phyloP scores from a whole-genome alignment of 1,140 invertebrate species.

The Goniozus legneri region DNA sequence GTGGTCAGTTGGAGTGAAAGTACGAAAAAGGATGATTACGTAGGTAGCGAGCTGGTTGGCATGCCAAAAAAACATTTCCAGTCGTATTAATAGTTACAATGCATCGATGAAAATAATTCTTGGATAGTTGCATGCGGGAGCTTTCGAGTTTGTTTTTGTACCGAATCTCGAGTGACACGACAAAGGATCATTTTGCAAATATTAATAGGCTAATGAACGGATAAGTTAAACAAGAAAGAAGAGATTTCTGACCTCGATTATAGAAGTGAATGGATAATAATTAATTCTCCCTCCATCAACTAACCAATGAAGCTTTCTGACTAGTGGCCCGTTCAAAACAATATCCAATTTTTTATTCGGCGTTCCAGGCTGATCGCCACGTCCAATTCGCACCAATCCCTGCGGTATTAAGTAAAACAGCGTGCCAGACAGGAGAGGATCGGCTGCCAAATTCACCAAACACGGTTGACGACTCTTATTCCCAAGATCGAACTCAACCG shows the following conservation, averaged over 20 bases:
- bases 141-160: no score
- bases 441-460: slow-evolving; percentile 67
- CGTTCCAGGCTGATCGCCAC: slow-evolving; percentile 20
- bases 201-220: no score
- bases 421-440: slow-evolving; percentile 68
- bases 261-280: no score
- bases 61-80: no score
- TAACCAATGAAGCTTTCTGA: slow-evolving; percentile 66
- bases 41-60: background rate
- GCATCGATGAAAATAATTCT: no score
- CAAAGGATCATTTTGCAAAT: no score
- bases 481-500: slow-evolving; percentile 49
- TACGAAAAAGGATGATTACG: slow-evolving; percentile 11
- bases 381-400: slow-evolving; percentile 53
- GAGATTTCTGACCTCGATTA: no score
- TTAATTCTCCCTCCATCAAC: slow-evolving; percentile 19
- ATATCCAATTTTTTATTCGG: slow-evolving; percentile 53
- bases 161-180: no score
- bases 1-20: slow-evolving; percentile 3
- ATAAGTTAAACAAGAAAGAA: no score
- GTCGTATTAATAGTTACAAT: no score
- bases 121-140: no score
- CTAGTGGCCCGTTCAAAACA: slow-evolving; percentile 62
- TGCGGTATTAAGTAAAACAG: slow-evolving; percentile 63
- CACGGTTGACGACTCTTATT: slow-evolving; percentile 50